These are phyloP conservation scores for Galaxias olidus DNA, from an alignment of 2,797 vertebrate species.

Conservation along the genomic window DNA sequence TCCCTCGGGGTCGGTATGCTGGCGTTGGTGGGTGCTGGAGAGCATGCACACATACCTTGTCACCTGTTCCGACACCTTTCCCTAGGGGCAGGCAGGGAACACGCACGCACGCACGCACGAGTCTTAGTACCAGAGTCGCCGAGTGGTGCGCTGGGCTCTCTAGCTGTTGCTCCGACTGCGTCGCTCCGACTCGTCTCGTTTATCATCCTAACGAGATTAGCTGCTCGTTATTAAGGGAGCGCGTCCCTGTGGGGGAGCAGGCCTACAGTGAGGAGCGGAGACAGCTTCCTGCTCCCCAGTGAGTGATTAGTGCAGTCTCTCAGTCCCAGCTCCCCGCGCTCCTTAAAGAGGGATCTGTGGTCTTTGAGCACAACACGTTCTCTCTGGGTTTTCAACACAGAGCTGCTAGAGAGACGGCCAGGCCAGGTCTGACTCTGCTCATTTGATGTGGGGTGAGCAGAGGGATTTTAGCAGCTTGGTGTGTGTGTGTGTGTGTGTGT, in stretches of 20 bases:
- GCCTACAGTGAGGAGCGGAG: constrained; percentile 25
- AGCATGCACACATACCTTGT: too few species aligned
- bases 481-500: constrained; percentile 25
- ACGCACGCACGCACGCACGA: too few species aligned
- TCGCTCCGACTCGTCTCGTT: too few species aligned
- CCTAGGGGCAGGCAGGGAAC: too few species aligned
- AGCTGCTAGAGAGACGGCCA: constrained; percentile 37
- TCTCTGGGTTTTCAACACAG: constrained; percentile 40
- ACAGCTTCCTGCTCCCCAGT: constrained; percentile 44
- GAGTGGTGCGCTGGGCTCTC: neutral
- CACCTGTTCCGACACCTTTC: too few species aligned
- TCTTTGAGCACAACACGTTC: constrained; percentile 31
- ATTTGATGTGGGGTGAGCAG: constrained; percentile 43
- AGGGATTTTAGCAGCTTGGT: constrained; percentile 50
- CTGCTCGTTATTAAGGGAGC: constrained; percentile 68
- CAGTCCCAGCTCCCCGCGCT: constrained; percentile 54
- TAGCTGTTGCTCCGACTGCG: neutral
- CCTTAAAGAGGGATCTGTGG: constrained; percentile 43
- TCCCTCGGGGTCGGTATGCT: too few species aligned
- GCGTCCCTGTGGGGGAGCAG: constrained; percentile 37
- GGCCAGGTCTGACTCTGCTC: constrained; percentile 37
- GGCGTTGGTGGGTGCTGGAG: too few species aligned
- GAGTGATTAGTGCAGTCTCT: constrained; percentile 53
- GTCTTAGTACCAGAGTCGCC: too few species aligned
- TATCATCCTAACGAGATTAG: constrained; percentile 24